These are phyloP conservation scores for Drosophila repleta DNA, from an alignment of 1,140 invertebrate genomes.

Conservation along the genomic window DNA sequence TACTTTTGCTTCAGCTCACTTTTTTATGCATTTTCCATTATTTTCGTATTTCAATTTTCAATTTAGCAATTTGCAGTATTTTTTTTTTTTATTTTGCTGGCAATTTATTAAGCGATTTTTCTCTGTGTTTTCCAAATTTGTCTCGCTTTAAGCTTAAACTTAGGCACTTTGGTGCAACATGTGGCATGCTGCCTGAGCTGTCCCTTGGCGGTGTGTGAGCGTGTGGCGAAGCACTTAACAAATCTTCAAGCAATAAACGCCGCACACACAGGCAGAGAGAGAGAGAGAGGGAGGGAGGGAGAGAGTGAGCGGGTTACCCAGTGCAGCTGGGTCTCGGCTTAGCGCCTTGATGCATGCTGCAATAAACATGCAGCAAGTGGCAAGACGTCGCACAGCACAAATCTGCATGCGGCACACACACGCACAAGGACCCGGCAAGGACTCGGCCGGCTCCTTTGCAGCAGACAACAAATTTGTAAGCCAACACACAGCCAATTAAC, in stretches of 20 bases:
- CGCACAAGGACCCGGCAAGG: conserved; percentile 23
- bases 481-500: conserved; percentile 52
- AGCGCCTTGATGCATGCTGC: conserved; percentile 36
- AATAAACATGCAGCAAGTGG: conserved; percentile 45
- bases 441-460: conserved; percentile 10
- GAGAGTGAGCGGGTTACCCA: neutral
- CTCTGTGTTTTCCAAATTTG: too few relatives aligned
- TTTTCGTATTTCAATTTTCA: conserved; percentile 74
- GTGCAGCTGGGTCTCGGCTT: conserved; percentile 1
- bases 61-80: conserved; percentile 38
- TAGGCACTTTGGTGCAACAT: conserved; percentile 10
- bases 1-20: conserved; percentile 8
- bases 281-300: neutral
- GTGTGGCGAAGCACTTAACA: conserved; percentile 50
- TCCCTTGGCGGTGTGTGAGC: neutral
- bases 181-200: conserved; percentile 19
- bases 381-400: conserved; percentile 33
- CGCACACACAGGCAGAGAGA: conserved; percentile 7
- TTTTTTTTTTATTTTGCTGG: conserved; percentile 25
- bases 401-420: conserved; percentile 10
- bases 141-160: neutral
- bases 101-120: conserved; percentile 64
- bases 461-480: conserved; percentile 56
- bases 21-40: conserved; percentile 80
- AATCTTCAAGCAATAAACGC: conserved; percentile 56